Evolutionary conservation across 1,140 invertebrate species (phyloP).

Genomic region (Halictus rubicundus): DNA sequence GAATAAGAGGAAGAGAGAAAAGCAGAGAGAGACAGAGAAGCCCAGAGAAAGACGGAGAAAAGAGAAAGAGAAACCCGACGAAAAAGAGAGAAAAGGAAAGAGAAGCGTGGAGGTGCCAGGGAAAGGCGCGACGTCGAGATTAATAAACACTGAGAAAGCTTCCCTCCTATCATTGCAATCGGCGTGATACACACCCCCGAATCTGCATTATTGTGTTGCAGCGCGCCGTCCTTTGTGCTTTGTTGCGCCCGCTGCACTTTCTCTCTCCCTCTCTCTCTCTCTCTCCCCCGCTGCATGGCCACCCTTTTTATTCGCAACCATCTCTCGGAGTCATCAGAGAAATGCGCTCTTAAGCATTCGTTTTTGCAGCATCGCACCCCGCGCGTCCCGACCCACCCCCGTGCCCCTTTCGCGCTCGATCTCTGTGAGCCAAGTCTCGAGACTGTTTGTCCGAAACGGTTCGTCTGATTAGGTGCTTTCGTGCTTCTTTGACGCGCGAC

Average conservation of each 20-base stretch:
- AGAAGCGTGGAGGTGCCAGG: background rate
- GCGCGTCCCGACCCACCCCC: no score
- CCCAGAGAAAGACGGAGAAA: no score
- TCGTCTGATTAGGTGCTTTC: slow-evolving; percentile 17
- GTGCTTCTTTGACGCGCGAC: background rate
- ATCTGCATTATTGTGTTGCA: slow-evolving; percentile 28
- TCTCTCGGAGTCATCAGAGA: slow-evolving; percentile 34
- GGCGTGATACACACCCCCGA: slow-evolving; percentile 22
- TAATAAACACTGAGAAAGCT: slow-evolving; percentile 38
- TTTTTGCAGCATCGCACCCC: slow-evolving; percentile 20
- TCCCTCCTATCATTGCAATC: slow-evolving; percentile 39
- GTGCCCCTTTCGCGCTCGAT: background rate
- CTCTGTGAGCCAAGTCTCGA: background rate
- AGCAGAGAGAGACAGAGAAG: no score
- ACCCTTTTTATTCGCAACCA: slow-evolving; percentile 2
- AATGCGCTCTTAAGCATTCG: slow-evolving; percentile 44
- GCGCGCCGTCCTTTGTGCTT: background rate
- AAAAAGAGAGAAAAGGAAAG: no score
- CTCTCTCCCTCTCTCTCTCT: background rate
- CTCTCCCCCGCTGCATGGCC: background rate
- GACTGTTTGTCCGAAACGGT: slow-evolving; percentile 18
- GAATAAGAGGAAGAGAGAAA: no score
- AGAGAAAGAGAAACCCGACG: no score
- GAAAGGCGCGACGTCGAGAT: slow-evolving; percentile 16
- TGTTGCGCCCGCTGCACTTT: background rate